These are phyloP conservation scores for Clarias gariepinus DNA, from an alignment of 2,113 vertebrate species.

Conservation along the genomic window DNA sequence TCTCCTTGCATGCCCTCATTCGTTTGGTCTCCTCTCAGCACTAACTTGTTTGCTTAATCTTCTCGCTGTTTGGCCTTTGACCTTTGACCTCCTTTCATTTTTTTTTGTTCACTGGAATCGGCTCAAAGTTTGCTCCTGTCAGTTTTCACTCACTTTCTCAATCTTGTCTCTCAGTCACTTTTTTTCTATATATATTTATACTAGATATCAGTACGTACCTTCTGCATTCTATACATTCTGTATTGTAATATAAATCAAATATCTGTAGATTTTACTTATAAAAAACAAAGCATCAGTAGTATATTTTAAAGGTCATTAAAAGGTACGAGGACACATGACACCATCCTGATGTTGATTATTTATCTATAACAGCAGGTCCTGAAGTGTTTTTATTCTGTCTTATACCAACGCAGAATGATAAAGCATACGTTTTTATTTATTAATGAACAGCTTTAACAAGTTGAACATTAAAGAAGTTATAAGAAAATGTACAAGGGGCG, in stretches of 20 bases:
- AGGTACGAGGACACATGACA: not conserved
- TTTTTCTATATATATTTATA: not conserved
- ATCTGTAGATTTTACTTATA: not conserved
- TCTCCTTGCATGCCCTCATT: slow-evolving; percentile 76
- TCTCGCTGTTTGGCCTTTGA: not conserved
- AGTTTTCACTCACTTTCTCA: not conserved
- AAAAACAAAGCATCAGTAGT: not conserved
- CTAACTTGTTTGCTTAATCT: slow-evolving; percentile 56
- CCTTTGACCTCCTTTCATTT: slow-evolving; percentile 37
- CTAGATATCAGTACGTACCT: not conserved
- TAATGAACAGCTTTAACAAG: not conserved
- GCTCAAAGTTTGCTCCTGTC: slow-evolving; percentile 60
- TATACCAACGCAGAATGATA: not conserved
- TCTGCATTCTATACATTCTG: not conserved
- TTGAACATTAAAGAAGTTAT: not conserved
- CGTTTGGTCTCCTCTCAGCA: slow-evolving; percentile 66
- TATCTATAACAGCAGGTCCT: not conserved
- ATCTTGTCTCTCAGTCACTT: no score
- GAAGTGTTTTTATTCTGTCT: not conserved
- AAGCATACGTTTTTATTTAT: not conserved
- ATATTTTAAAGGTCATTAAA: not conserved
- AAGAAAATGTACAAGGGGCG: not conserved
- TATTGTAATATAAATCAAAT: not conserved
- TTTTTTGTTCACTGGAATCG: slow-evolving; percentile 60
- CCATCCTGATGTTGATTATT: not conserved